Evolutionary conservation across 1,140 invertebrate genomes (phyloP).

Genomic region (Antheraea mylitta): DNA sequence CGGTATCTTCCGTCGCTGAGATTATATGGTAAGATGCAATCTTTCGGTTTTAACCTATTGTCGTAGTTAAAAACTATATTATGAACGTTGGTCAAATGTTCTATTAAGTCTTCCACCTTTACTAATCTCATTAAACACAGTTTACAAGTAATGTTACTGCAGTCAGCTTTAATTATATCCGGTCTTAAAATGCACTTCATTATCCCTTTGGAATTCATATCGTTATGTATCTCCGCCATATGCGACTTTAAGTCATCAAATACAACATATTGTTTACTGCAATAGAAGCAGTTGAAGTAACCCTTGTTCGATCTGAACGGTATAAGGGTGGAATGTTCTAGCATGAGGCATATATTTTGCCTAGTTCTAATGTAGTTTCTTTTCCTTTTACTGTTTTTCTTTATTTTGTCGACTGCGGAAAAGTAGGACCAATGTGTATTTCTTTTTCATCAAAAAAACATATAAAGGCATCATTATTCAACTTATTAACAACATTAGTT

Average conservation of each 20-base stretch:
- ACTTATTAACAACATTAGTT: too few relatives aligned
- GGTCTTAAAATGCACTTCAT: slow-evolving; percentile 19
- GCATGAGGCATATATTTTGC: slow-evolving; percentile 7
- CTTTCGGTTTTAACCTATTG: slow-evolving; percentile 12
- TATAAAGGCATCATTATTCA: too few relatives aligned
- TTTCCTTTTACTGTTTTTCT: not conserved
- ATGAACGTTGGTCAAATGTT: slow-evolving; percentile 17
- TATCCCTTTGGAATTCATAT: slow-evolving; percentile 9
- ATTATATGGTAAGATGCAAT: slow-evolving; percentile 20
- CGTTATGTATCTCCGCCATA: slow-evolving; percentile 5
- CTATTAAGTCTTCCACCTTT: slow-evolving; percentile 12
- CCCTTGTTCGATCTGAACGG: slow-evolving; percentile 16
- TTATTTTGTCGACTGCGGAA: not conserved
- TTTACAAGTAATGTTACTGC: slow-evolving; percentile 19
- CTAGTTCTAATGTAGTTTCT: slow-evolving; percentile 11
- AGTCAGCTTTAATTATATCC: slow-evolving; percentile 14
- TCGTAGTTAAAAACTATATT: slow-evolving; percentile 20
- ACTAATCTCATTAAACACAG: slow-evolving; percentile 12
- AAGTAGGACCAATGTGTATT: not conserved
- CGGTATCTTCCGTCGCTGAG: slow-evolving; percentile 19
- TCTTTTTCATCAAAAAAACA: too few relatives aligned
- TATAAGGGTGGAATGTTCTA: slow-evolving; percentile 12
- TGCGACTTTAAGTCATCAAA: slow-evolving; percentile 17
- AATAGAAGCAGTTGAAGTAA: slow-evolving; percentile 15
- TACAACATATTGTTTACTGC: slow-evolving; percentile 5